Evolutionary conservation across 30 jellyfish, hydroid and myxozoan genomes (phyloP).

Genomic region (Aurelia aurita): DNA sequence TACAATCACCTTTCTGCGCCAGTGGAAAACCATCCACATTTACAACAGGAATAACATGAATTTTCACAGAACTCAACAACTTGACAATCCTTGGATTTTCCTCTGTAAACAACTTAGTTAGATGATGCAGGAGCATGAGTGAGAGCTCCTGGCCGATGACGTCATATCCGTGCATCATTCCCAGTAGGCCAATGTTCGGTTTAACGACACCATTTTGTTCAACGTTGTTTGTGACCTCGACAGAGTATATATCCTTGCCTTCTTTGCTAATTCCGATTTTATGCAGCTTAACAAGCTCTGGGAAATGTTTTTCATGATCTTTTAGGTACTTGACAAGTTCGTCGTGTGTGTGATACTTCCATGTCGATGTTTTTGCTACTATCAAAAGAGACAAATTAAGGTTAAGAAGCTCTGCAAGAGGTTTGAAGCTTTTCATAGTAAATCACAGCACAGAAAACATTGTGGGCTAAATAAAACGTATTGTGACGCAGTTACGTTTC

Average conservation of each 20-base stretch:
- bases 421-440: too few relatives aligned
- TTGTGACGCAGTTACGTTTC: too few relatives aligned
- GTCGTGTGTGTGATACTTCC: slow-evolving; percentile 84
- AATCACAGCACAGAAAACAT: too few relatives aligned
- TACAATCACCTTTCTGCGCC: slow-evolving; percentile 93
- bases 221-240: slow-evolving; percentile 65
- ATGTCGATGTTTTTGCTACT: slow-evolving; percentile 6
- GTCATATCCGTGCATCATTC: slow-evolving; percentile 92
- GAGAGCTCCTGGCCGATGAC: slow-evolving; percentile 85
- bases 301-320: slow-evolving; percentile 87
- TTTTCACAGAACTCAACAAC: slow-evolving; percentile 53
- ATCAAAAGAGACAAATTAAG: not conserved
- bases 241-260: slow-evolving; percentile 58
- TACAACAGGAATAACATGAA: slow-evolving; percentile 82
- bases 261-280: slow-evolving; percentile 63
- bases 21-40: slow-evolving; percentile 86
- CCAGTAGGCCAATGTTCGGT: slow-evolving; percentile 78
- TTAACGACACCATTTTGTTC: slow-evolving; percentile 12
- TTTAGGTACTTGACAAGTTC: slow-evolving; percentile 69
- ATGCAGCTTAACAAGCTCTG: slow-evolving; percentile 58
- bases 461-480: too few relatives aligned
- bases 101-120: slow-evolving; percentile 73
- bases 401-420: not conserved
- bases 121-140: slow-evolving; percentile 88
- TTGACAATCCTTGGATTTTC: slow-evolving; percentile 56